These are phyloP conservation scores for Halcyon chelicuti DNA, from an alignment of 2,797 vertebrate genomes.

Conservation along the genomic window DNA sequence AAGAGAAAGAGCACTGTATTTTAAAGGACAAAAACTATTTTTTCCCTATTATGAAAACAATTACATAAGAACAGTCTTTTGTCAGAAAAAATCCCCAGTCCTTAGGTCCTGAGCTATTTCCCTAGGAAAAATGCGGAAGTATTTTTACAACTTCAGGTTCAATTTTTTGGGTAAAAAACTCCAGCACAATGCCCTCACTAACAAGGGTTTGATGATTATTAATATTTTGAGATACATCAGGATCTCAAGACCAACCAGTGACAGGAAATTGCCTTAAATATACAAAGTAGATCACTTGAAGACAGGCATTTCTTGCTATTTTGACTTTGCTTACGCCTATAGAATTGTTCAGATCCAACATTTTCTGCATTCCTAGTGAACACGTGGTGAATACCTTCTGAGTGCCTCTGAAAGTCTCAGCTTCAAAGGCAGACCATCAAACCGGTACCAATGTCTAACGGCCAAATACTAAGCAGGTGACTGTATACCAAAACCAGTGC, in stretches of 20 bases:
- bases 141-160: background rate
- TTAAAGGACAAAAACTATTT: background rate
- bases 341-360: background rate
- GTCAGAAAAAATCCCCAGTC: background rate
- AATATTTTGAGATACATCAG: background rate
- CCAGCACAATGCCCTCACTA: background rate
- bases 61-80: background rate
- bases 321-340: background rate
- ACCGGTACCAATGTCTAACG: background rate
- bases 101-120: background rate
- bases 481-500: background rate
- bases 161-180: background rate
- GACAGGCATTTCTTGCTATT: background rate
- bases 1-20: background rate
- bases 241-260: background rate
- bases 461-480: background rate
- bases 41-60: background rate
- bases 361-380: background rate
- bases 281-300: rapidly evolving
- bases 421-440: background rate
- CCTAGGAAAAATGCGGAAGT: background rate
- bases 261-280: background rate
- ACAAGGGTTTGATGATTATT: background rate
- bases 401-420: background rate
- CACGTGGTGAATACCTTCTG: background rate